A percentile compares a stretch with the other conserved stretches of the same genome.
Conservation (phyloP, 2,113 vertebrate genomes). For the Aix galericulata region DNA sequence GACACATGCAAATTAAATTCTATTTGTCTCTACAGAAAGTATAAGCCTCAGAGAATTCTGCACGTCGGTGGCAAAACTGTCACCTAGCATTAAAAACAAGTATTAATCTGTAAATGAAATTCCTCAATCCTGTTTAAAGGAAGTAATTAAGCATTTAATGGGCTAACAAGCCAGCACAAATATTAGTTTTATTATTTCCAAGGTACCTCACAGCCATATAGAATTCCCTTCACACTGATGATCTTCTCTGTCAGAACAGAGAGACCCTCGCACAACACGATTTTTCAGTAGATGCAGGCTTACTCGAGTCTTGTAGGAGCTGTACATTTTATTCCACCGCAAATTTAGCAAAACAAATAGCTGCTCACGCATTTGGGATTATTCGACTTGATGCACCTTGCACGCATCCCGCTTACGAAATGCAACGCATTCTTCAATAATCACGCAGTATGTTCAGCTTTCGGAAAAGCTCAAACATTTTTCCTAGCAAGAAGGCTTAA, state of each 20-base stretch:
- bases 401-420: neutral
- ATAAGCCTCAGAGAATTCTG: neutral
- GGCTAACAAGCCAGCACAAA: slow-evolving; percentile 19
- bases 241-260: neutral
- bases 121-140: neutral
- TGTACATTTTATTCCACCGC: neutral
- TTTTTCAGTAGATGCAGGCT: neutral
- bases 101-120: slow-evolving; percentile 40
- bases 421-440: neutral
- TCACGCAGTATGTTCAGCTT: neutral
- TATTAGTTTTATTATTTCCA: slow-evolving; percentile 42
- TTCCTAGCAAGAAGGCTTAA: neutral
- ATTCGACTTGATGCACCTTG: neutral
- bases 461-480: neutral
- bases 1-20: slow-evolving; percentile 54
- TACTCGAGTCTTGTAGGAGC: neutral
- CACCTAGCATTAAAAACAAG: slow-evolving; percentile 44
- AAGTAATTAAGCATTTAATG: slow-evolving; percentile 45
- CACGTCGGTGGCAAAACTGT: slow-evolving; percentile 22
- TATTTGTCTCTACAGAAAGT: slow-evolving; percentile 15
- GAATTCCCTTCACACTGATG: neutral
- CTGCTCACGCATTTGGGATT: neutral
- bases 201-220: neutral
- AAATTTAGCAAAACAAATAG: neutral
- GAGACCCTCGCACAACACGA: neutral